Evolutionary conservation across 1,140 invertebrate species (phyloP), one percentile per base, ranked within the genome.

Genomic region (Trachymyrmex septentrionalis): DNA sequence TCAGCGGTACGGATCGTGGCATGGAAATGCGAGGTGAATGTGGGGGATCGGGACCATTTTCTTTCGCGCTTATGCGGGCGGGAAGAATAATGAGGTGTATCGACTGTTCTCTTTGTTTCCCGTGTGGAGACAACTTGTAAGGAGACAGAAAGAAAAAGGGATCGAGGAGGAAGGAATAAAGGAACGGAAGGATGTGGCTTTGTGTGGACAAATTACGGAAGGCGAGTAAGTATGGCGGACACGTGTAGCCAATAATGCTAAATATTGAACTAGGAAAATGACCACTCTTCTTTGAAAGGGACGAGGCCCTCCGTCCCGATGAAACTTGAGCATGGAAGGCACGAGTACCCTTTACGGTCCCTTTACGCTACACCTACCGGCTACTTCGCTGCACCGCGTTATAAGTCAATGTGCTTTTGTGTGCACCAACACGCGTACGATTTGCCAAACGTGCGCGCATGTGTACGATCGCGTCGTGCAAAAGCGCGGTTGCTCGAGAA

Each of bases 191-290:
- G 38, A 44, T 44, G 9, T 3, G 50, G 48, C 57, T 38, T 24
- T 16, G 16, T 16, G 16, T 6, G 53, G 55, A 82, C 44, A 73
- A 82, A 82, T 59, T 73, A 82, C 24, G 85, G 55, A n/a, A 50
- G 67, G 24, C 78, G 44, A 50, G 10, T n/a, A n/a, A n/a, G n/a
- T n/a, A n/a, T n/a, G n/a, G n/a, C n/a, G n/a, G 38, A 12, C 38
- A 30, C 27, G 19, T 27, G 44, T 12, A 16, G 55, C 38, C 53
- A 53, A 67, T 67, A 64, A 53, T 24, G 19, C 67, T 85, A 86
- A 91, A 80, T 59, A 77, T 38, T 76, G 59, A 72, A 69, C 86
- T 85, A 75, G 86, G 87, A 88, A 82, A 88, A 76, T 53, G 85
- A 85, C 72, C 24, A 80, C 86, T 88, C 59, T 87, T 63, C 14